phyloP scores from a whole-genome alignment of 2,888 invertebrate species.

The Agrochola lota region DNA sequence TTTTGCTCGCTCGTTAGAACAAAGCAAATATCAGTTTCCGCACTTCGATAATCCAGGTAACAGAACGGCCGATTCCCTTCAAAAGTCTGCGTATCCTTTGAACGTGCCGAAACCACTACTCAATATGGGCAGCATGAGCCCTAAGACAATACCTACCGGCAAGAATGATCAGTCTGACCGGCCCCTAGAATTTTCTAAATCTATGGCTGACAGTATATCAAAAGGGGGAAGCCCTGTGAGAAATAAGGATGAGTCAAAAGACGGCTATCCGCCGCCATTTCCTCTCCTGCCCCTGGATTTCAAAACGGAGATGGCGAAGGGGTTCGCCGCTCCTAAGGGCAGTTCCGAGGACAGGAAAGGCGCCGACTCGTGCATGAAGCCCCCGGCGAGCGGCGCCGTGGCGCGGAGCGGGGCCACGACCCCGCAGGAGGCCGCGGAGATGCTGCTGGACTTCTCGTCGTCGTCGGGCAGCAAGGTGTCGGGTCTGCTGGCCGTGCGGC shows the following conservation, averaged over 20 bases:
- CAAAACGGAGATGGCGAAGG: conserved; percentile 87
- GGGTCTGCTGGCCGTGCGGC: conserved; percentile 89
- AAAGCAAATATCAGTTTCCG: conserved; percentile 86
- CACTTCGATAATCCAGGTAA: conserved; percentile 83
- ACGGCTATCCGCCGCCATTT: conserved; percentile 78
- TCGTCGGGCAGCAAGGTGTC: conserved; percentile 90
- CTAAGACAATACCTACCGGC: conserved; percentile 80
- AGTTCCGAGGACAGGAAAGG: conserved; percentile 86
- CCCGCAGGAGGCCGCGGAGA: conserved; percentile 92
- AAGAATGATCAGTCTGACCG: conserved; percentile 82
- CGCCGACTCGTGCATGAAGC: conserved; percentile 87
- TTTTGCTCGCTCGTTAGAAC: conserved; percentile 84
- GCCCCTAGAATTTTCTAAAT: conserved; percentile 83
- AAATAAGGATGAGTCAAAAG: conserved; percentile 84
- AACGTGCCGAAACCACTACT: conserved; percentile 87
- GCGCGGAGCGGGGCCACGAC: conserved; percentile 87
- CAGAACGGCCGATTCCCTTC: conserved; percentile 81
- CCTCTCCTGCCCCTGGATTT: conserved; percentile 86
- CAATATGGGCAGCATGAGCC: conserved; percentile 86
- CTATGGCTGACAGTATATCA: conserved; percentile 82
- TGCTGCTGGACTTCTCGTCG: conserved; percentile 92
- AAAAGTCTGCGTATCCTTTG: conserved; percentile 86
- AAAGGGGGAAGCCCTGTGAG: conserved; percentile 83
- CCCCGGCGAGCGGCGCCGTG: conserved; percentile 84
- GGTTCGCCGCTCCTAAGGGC: conserved; percentile 86